Percentiles rank a stretch among this genome's conserved stretches.
Evolutionary conservation across 2,797 vertebrate genomes (phyloP).

Genomic region (Poliocrania exsul): DNA sequence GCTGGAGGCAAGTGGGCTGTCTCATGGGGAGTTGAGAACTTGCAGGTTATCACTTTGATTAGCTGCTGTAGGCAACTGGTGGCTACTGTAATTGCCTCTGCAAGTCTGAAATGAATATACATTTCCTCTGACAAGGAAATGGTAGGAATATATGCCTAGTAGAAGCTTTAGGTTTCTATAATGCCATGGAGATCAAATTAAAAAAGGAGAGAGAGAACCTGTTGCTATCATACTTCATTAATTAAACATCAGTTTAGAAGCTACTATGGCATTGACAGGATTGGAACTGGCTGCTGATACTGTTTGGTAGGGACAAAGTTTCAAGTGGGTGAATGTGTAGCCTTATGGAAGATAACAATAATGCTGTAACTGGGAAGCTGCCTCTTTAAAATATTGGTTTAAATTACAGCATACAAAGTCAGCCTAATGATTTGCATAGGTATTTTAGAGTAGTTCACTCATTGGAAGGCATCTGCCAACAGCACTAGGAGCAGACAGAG

Average conservation of each 20-base stretch:
- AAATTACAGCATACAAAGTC: neutral
- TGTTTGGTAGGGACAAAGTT: neutral
- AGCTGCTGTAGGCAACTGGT: slow-evolving; percentile 54
- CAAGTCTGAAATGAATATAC: slow-evolving; percentile 51
- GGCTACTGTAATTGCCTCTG: slow-evolving; percentile 31
- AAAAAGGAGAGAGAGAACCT: slow-evolving; percentile 19
- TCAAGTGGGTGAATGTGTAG: neutral
- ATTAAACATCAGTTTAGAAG: slow-evolving; percentile 58
- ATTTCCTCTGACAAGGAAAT: slow-evolving; percentile 53
- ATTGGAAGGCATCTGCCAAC: neutral
- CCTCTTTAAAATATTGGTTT: slow-evolving; percentile 21
- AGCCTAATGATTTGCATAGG: neutral
- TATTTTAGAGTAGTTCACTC: neutral
- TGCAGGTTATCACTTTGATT: slow-evolving; percentile 54
- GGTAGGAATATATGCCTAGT: slow-evolving; percentile 7
- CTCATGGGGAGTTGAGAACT: slow-evolving; percentile 37
- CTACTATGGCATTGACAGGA: slow-evolving; percentile 2
- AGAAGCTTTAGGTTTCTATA: slow-evolving; percentile 44
- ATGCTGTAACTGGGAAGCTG: neutral
- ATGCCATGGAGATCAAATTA: slow-evolving; percentile 61
- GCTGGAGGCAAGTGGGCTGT: slow-evolving; percentile 16
- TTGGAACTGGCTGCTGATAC: neutral
- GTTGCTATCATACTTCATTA: slow-evolving; percentile 47
- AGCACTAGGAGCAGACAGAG: neutral
- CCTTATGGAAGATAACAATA: neutral